These are phyloP conservation scores for Girardia tigrina DNA, from an alignment of 2,888 invertebrate species.

Conservation along the genomic window DNA sequence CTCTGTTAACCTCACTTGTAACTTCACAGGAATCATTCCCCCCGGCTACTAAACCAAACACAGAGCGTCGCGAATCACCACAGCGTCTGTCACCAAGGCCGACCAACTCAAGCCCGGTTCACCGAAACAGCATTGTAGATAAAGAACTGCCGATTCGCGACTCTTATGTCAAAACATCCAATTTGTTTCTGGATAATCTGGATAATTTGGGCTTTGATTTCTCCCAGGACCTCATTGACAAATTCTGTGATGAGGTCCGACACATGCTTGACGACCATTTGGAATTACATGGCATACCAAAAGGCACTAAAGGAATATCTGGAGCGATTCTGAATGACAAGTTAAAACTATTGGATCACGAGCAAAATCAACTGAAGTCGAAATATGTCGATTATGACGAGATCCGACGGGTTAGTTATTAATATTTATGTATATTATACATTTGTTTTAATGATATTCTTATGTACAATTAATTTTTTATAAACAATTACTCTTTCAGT, in stretches of 20 bases:
- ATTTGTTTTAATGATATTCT: not conserved
- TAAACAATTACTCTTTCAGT: too few relatives aligned
- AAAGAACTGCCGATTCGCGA: not conserved
- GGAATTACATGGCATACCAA: not conserved
- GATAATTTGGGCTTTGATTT: conserved; percentile 1
- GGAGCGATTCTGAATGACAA: conserved; percentile 40
- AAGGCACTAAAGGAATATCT: not conserved
- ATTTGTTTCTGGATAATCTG: not conserved
- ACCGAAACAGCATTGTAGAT: not conserved
- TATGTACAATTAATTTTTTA: too few relatives aligned
- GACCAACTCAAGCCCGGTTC: not conserved
- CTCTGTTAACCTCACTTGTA: too few relatives aligned
- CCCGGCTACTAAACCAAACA: too few relatives aligned
- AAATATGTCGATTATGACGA: conserved; percentile 28
- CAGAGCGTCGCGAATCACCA: too few relatives aligned
- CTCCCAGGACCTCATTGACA: not conserved
- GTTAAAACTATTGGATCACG: conserved; percentile 40
- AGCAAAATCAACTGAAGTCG: conserved; percentile 40
- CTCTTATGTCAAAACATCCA: not conserved
- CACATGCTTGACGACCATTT: conserved; percentile 11
- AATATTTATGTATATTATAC: not conserved
- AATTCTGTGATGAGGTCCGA: not conserved
- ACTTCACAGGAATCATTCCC: too few relatives aligned
- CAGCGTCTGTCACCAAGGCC: not conserved
- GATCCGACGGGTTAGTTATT: conserved; percentile 8